phyloP scores from a whole-genome alignment of 1,140 invertebrate species.

The Steinernema feltiae region DNA sequence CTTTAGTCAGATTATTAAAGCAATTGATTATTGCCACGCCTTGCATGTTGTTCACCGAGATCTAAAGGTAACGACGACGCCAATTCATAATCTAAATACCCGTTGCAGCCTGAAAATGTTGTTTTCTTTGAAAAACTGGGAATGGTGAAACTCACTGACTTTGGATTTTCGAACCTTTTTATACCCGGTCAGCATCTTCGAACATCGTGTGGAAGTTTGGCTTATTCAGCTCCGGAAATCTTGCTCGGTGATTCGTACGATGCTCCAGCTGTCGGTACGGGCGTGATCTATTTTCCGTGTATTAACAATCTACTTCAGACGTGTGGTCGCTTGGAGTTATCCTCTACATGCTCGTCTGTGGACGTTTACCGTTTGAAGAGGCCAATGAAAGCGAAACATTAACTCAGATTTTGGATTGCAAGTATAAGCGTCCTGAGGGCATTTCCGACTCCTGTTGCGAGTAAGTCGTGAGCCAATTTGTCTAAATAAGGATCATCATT shows the following conservation, averaged over 20 bases:
- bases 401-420: constrained; percentile 99
- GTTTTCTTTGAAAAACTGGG: constrained; percentile 96
- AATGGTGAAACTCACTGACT: constrained; percentile 95
- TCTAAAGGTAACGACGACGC: constrained; percentile 43
- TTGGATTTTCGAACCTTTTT: constrained; percentile 87
- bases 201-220: constrained; percentile 96
- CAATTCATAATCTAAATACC: neutral
- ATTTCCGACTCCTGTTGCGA: constrained; percentile 78
- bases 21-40: constrained; percentile 95
- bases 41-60: constrained; percentile 87
- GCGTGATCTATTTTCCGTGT: constrained; percentile 21
- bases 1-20: constrained; percentile 79
- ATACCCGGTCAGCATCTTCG: constrained; percentile 80
- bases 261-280: constrained; percentile 60
- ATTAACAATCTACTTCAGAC: constrained; percentile 64
- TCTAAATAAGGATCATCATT: constrained; percentile 34
- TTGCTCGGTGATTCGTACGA: constrained; percentile 75
- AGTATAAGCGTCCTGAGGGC: constrained; percentile 83
- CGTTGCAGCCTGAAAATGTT: constrained; percentile 96
- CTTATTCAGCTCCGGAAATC: constrained; percentile 98
- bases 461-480: constrained; percentile 59
- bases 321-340: constrained; percentile 98
- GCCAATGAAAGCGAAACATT: constrained; percentile 97
- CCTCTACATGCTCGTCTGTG: constrained; percentile 94
- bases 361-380: constrained; percentile 93